phyloP scores from a whole-genome alignment of 1,140 invertebrate species.

The Macrobrachium nipponense region DNA sequence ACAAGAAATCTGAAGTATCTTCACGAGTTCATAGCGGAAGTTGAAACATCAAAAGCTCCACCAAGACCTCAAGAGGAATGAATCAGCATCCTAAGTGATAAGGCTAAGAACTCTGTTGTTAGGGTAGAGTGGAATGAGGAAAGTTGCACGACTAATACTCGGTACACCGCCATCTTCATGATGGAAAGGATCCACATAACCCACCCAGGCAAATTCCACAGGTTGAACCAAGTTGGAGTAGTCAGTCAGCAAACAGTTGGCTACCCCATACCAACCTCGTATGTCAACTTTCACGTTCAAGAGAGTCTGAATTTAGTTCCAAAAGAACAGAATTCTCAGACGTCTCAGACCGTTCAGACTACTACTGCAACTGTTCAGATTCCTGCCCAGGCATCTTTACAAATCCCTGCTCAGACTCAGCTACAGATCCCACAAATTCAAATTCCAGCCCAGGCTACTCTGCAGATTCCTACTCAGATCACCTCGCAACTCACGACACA shows the following conservation, averaged over 20 bases:
- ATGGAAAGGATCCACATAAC: slow-evolving; percentile 47
- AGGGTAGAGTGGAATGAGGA: slow-evolving; percentile 4
- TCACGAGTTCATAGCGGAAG: slow-evolving; percentile 48
- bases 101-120: slow-evolving; percentile 35
- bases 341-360: background rate
- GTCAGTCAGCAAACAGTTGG: no score
- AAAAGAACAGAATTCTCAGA: no score
- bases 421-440: no score
- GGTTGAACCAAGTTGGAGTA: no score
- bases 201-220: no score
- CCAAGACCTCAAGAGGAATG: slow-evolving; percentile 47
- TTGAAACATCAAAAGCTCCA: slow-evolving; percentile 15
- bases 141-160: background rate
- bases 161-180: slow-evolving; percentile 32
- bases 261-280: no score
- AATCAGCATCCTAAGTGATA: slow-evolving; percentile 24
- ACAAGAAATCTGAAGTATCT: slow-evolving; percentile 51
- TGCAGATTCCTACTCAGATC: no score
- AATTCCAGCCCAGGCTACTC: no score
- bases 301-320: slow-evolving; percentile 38
- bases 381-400: slow-evolving; percentile 1
- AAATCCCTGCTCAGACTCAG: no score
- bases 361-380: slow-evolving; percentile 11
- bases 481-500: no score
- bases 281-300: slow-evolving; percentile 31